Evolutionary conservation across 2,888 invertebrate genomes (phyloP).

Genomic region (Abrostola tripartita): DNA sequence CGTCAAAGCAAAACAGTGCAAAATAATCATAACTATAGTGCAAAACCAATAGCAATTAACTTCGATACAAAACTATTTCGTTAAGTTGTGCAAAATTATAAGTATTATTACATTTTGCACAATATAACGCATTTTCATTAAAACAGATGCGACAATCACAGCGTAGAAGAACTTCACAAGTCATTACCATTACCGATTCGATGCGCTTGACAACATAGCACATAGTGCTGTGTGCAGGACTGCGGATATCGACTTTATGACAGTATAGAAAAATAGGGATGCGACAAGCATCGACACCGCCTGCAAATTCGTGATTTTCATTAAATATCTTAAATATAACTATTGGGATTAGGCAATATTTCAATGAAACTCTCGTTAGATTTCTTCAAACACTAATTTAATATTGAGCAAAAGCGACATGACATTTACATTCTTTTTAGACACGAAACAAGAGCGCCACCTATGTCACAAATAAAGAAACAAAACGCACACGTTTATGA

Average conservation of each 20-base stretch:
- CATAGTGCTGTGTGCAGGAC: conserved; percentile 15
- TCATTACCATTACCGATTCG: conserved; percentile 48
- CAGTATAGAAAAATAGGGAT: too few species aligned
- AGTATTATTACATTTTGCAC: conserved; percentile 23
- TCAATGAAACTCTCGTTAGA: too few species aligned
- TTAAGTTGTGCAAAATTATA: background rate
- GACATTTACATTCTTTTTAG: too few species aligned
- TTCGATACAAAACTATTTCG: background rate
- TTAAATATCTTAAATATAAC: too few species aligned
- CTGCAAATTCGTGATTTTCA: too few species aligned
- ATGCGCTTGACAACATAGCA: conserved; percentile 20
- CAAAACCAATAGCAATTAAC: background rate
- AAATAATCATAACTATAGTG: background rate
- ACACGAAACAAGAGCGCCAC: too few species aligned
- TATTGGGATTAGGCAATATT: too few species aligned
- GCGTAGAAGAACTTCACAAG: conserved; percentile 11
- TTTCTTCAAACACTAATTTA: too few species aligned
- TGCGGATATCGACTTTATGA: conserved; percentile 1
- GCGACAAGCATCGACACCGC: too few species aligned
- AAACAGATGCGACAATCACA: conserved; percentile 30
- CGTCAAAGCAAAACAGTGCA: background rate
- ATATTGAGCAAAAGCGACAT: too few species aligned
- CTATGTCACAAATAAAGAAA: too few species aligned
- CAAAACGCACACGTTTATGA: too few species aligned
- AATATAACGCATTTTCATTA: conserved; percentile 37